Evolutionary conservation across 2,888 invertebrate species (phyloP).

Genomic region (Dusona sp.): DNA sequence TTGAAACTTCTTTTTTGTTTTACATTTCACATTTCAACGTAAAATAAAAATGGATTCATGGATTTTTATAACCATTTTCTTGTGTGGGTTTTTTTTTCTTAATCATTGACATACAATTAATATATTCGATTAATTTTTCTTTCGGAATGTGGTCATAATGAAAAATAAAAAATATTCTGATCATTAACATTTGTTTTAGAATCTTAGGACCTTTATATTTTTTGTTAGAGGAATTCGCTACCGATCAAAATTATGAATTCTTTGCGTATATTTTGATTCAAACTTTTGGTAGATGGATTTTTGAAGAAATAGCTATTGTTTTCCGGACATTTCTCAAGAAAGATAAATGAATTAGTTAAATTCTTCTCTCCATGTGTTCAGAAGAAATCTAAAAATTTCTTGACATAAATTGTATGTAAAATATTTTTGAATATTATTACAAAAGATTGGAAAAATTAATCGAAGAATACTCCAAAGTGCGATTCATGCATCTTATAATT

Average conservation of each 20-base stretch:
- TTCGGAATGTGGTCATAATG: background rate
- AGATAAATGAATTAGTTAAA: no score
- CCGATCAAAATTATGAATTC: background rate
- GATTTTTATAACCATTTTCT: background rate
- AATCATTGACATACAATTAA: background rate
- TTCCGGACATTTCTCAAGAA: no score
- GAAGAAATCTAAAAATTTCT: background rate
- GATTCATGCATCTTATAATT: slow-evolving; percentile 1
- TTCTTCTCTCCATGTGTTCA: no score
- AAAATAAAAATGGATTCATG: background rate
- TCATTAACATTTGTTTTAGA: background rate
- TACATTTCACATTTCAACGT: background rate
- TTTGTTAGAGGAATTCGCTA: background rate
- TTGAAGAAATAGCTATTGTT: no score
- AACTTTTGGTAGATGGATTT: no score
- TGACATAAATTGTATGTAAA: background rate
- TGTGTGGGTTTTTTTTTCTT: background rate
- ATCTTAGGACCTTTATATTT: background rate
- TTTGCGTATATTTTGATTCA: background rate
- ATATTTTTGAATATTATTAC: background rate
- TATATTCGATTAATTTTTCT: slow-evolving; percentile 6
- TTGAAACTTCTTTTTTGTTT: background rate
- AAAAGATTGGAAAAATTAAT: slow-evolving; percentile 1
- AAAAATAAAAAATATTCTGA: background rate
- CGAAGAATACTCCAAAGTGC: background rate